phyloP scores from a whole-genome alignment of 2,797 vertebrate species.

The Helostoma temminkii region DNA sequence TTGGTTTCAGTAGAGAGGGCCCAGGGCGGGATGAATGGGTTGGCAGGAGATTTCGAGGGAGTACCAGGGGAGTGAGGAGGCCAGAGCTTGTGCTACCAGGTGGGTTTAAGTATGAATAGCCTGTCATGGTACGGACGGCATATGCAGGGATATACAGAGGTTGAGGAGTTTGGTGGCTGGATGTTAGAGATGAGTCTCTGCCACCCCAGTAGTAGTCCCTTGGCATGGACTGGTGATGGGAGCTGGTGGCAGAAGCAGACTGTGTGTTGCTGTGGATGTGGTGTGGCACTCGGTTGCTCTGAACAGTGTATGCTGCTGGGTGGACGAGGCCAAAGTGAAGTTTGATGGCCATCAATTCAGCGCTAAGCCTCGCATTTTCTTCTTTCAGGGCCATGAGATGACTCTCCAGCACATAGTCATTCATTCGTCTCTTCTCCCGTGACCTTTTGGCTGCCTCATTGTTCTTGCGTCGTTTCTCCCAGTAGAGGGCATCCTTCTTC shows the following conservation, averaged over 20 bases:
- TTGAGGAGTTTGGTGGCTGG: conserved; percentile 55
- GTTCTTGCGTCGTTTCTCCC: conserved; percentile 95
- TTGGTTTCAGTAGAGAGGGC: conserved; percentile 51
- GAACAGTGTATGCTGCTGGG: conserved; percentile 35
- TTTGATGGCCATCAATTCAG: conserved; percentile 87
- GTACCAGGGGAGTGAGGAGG: conserved; percentile 65
- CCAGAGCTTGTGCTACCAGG: conserved; percentile 29
- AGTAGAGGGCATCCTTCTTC: conserved; percentile 91
- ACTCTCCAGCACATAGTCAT: conserved; percentile 87
- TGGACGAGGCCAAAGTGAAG: conserved; percentile 83
- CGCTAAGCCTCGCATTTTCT: conserved; percentile 87
- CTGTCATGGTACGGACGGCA: conserved; percentile 69
- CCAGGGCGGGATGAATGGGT: conserved; percentile 41
- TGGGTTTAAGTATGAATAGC: conserved; percentile 73
- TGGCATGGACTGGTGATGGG: conserved; percentile 38
- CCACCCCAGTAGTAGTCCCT: conserved; percentile 66
- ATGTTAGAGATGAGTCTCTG: conserved; percentile 36
- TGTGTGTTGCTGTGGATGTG: conserved; percentile 23
- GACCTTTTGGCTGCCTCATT: conserved; percentile 95
- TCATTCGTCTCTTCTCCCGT: conserved; percentile 90
- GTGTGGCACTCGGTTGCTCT: conserved; percentile 59
- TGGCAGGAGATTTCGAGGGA: conserved; percentile 58
- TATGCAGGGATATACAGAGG: conserved; percentile 70
- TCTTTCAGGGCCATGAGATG: conserved; percentile 85
- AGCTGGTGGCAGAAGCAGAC: conserved; percentile 16